These are phyloP conservation scores for Sicus ferrugineus DNA, from an alignment of 2,888 invertebrate species.

Conservation along the genomic window DNA sequence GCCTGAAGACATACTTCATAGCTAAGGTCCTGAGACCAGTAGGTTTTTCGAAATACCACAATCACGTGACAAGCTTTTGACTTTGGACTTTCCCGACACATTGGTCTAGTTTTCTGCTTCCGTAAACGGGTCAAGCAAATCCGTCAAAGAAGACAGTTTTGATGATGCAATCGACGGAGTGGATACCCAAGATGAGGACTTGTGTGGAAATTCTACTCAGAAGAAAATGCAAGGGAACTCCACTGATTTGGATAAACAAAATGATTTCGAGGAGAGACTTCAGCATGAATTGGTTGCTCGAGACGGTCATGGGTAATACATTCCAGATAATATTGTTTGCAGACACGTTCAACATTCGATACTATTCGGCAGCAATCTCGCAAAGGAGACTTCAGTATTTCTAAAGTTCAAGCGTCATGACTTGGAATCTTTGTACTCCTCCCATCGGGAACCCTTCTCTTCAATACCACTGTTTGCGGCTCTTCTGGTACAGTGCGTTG, in stretches of 20 bases:
- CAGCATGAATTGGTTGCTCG: slow-evolving; percentile 85
- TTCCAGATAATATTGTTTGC: neutral
- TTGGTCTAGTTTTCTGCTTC: slow-evolving; percentile 21
- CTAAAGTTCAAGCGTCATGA: slow-evolving; percentile 73
- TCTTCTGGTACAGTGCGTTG: slow-evolving; percentile 70
- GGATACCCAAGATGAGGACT: slow-evolving; percentile 35
- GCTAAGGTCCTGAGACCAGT: slow-evolving; percentile 84
- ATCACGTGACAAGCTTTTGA: neutral
- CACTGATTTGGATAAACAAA: slow-evolving; percentile 64
- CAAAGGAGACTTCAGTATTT: slow-evolving; percentile 73
- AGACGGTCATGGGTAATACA: slow-evolving; percentile 79
- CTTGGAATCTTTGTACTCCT: slow-evolving; percentile 74
- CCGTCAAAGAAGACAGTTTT: slow-evolving; percentile 32
- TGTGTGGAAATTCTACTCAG: slow-evolving; percentile 64
- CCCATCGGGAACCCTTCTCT: slow-evolving; percentile 73
- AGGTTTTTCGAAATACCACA: slow-evolving; percentile 53
- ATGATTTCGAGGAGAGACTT: slow-evolving; percentile 82
- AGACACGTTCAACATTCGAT: neutral
- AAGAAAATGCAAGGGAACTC: slow-evolving; percentile 47
- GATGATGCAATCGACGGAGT: slow-evolving; percentile 33
- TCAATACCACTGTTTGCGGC: slow-evolving; percentile 72
- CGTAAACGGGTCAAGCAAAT: neutral
- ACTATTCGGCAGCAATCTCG: slow-evolving; percentile 64
- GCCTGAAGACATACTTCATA: slow-evolving; percentile 91
- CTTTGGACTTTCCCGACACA: too few species aligned